A percentile compares a stretch with the other conserved stretches of the same genome.
Conservation (phyloP, 2,113 vertebrate genomes). For the Grallaria varia region DNA sequence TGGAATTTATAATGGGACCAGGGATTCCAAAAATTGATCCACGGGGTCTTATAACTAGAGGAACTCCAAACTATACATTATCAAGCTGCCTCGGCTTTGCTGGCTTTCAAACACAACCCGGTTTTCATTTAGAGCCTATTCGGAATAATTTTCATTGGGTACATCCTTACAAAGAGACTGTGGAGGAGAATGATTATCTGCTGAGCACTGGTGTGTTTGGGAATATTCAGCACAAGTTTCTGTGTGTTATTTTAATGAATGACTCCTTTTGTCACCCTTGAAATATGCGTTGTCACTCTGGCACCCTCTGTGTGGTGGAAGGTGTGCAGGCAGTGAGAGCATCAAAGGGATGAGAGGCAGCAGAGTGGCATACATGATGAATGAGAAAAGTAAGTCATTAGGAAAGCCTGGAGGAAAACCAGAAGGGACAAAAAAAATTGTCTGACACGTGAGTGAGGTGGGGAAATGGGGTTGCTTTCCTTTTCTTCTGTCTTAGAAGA, state of each 20-base stretch:
- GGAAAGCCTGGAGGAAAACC: not conserved
- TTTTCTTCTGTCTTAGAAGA: not conserved
- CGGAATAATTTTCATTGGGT: not conserved
- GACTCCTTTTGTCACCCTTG: not conserved
- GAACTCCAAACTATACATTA: not conserved
- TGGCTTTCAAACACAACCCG: not conserved
- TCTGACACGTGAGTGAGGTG: fast-evolving
- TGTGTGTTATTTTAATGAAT: not conserved
- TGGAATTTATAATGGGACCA: conserved; percentile 22
- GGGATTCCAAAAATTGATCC: conserved; percentile 28
- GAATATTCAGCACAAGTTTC: conserved; percentile 8
- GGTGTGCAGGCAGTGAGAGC: not conserved
- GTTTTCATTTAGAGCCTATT: not conserved
- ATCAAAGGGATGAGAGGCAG: not conserved
- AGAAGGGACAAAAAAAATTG: not conserved
- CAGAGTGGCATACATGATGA: not conserved
- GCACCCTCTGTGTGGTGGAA: not conserved
- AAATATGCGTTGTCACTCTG: not conserved
- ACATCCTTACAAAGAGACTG: not conserved
- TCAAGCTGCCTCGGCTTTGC: not conserved
- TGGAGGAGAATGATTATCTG: not conserved
- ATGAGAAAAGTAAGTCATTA: not conserved
- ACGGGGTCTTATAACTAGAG: not conserved
- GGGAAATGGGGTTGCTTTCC: not conserved
- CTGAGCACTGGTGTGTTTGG: not conserved